Conservation (phyloP, 1,140 invertebrate species). For the Pseudomyrmex gracilis region DNA sequence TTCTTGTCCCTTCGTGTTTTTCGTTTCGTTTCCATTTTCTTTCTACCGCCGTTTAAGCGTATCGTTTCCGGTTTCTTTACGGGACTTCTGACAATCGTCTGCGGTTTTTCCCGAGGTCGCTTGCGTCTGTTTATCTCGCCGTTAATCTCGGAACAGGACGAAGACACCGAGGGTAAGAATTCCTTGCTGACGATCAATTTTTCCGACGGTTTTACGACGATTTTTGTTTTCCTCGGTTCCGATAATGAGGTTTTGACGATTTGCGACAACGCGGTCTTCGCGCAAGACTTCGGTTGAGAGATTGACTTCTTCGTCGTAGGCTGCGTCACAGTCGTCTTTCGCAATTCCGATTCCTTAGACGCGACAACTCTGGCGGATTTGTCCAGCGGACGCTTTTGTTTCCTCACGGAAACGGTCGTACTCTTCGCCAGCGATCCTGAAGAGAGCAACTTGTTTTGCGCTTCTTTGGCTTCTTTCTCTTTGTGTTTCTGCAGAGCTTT, state of each 20-base stretch:
- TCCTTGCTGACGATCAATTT: slow-evolving; percentile 52
- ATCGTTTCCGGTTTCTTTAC: slow-evolving; percentile 74
- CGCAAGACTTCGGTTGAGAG: slow-evolving; percentile 46
- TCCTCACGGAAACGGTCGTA: slow-evolving; percentile 73
- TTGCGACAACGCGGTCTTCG: neutral
- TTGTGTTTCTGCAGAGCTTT: slow-evolving; percentile 85
- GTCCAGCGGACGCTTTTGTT: slow-evolving; percentile 78
- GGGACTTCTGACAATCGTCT: slow-evolving; percentile 69
- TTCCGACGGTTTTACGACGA: slow-evolving; percentile 1
- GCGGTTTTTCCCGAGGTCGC: slow-evolving; percentile 71
- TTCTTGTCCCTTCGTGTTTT: slow-evolving; percentile 74
- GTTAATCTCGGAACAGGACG: slow-evolving; percentile 21
- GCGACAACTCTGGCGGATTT: slow-evolving; percentile 84
- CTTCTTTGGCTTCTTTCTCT: slow-evolving; percentile 68
- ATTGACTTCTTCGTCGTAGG: slow-evolving; percentile 3
- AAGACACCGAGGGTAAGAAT: slow-evolving; percentile 32
- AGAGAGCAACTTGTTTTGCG: slow-evolving; percentile 56
- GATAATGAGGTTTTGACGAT: neutral
- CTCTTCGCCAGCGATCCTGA: slow-evolving; percentile 82
- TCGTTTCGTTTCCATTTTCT: slow-evolving; percentile 77
- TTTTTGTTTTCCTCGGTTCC: slow-evolving; percentile 30
- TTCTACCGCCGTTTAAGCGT: slow-evolving; percentile 60
- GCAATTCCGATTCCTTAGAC: slow-evolving; percentile 84
- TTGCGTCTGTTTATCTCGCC: slow-evolving; percentile 66
- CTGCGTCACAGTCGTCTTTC: slow-evolving; percentile 64